Percentiles rank a stretch among this genome's conserved stretches.
Evolutionary conservation across 2,113 vertebrate genomes (phyloP).

Genomic region (Gorsachius goisagi): DNA sequence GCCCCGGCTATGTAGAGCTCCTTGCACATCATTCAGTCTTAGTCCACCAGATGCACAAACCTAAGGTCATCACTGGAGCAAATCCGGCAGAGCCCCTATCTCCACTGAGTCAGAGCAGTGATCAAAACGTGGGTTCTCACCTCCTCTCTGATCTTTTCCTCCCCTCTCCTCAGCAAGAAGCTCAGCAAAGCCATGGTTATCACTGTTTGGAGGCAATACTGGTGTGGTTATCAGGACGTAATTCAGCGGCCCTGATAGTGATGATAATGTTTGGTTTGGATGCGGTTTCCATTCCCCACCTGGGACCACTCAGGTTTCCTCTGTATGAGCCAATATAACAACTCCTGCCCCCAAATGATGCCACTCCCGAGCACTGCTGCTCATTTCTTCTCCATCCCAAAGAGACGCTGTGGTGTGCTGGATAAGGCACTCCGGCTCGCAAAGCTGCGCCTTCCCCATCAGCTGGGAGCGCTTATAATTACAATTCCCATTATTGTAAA

Average conservation of each 20-base stretch:
- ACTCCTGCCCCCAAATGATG: not conserved
- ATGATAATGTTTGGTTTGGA: not conserved
- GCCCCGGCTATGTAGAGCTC: not conserved
- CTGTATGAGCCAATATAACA: not conserved
- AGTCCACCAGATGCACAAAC: not conserved
- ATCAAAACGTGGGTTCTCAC: not conserved
- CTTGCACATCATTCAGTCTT: not conserved
- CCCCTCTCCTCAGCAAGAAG: not conserved
- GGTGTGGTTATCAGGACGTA: not conserved
- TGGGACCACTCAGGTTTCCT: not conserved
- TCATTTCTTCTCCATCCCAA: not conserved
- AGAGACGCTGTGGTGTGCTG: not conserved
- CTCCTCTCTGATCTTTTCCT: not conserved
- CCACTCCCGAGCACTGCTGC: not conserved
- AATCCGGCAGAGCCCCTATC: rapidly evolving
- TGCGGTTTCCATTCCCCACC: not conserved
- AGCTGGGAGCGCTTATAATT: constrained; percentile 22
- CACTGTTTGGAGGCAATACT: not conserved
- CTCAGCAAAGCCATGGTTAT: not conserved
- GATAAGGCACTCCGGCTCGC: not conserved
- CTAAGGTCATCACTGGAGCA: not conserved
- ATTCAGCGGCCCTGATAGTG: not conserved
- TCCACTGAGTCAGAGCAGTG: not conserved
- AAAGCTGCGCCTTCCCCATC: not conserved
- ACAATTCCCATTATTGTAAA: constrained; percentile 23